phyloP scores from a whole-genome alignment of 2,113 vertebrate genomes.

The Zosterops lateralis region DNA sequence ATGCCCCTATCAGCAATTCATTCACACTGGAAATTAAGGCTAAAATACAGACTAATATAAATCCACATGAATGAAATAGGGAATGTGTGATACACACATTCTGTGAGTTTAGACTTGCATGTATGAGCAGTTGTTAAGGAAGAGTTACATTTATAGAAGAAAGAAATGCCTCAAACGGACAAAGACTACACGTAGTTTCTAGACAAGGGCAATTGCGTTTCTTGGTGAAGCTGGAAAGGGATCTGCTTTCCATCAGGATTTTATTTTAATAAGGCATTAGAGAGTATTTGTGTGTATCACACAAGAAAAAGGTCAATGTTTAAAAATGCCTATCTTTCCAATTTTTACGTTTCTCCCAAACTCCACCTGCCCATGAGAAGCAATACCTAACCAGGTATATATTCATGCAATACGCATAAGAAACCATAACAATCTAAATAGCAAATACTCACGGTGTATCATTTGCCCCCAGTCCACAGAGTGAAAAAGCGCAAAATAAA shows the following conservation, averaged over 20 bases:
- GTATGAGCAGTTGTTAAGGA: not conserved
- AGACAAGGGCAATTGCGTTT: not conserved
- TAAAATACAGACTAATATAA: not conserved
- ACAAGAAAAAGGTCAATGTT: slow-evolving; percentile 1
- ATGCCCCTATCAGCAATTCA: not conserved
- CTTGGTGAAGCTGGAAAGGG: slow-evolving; percentile 13
- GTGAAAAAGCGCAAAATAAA: slow-evolving; percentile 8
- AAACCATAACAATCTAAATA: not conserved
- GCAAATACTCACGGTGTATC: slow-evolving; percentile 57
- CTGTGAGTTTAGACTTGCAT: not conserved
- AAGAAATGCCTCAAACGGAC: not conserved
- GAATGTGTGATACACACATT: not conserved
- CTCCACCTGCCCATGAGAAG: not conserved
- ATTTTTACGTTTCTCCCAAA: not conserved
- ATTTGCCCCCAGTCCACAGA: not conserved
- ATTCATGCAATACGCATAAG: not conserved
- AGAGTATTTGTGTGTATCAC: not conserved
- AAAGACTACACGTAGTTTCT: not conserved
- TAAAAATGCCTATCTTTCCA: not conserved
- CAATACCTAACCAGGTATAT: not conserved
- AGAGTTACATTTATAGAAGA: not conserved
- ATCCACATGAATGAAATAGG: not conserved
- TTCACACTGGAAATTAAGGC: not conserved
- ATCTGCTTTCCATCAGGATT: slow-evolving; percentile 31
- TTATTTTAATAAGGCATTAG: not conserved